Base-by-base conservation (phyloP, 1,140 invertebrate species). In the Drosophila nikananu region DNA sequence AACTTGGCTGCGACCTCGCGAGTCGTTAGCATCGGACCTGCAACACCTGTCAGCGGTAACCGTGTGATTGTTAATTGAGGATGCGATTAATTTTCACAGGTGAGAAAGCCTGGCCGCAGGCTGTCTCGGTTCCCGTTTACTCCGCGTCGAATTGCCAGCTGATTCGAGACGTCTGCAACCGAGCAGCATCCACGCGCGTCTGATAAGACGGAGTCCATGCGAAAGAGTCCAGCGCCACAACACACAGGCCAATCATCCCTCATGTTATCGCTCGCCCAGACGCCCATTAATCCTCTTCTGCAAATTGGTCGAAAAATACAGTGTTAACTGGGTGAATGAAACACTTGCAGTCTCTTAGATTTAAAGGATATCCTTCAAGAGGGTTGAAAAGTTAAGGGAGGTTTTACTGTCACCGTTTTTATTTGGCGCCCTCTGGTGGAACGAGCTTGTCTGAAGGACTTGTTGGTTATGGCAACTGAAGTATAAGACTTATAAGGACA, bases 141-240 rank as follows among this genome's bases (percentile, higher is more conserved):
- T 37, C 10, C 49, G 35, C 62, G 49, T 52, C 42, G 37, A 12
- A 13, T 9, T 19, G 41, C 37, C 51, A 66, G 62, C 52, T 64
- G 54, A 44, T 57, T 46, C 55, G 80, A 79, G 70, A 79, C 77
- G 70, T 84, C 78, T 89, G 84, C 73, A 64, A 46, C 51, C 65
- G 86, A 90, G 67, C 84, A 89, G 81, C 84, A 79, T 89, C 84
- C 81, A 81, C 87, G 86, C 86, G 81, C 83, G 76, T 89, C 84
- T 89, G 84, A 89, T 89, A 89, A 89, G 81, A 81, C 67, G 72
- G 46, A 65, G 61, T 48, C 39, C 62, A 41, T 62, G 21, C 55
- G 58, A 67, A 71, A 64, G 57, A 59, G 54, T 57, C 48, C 48
- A 15, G 23, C 57, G 57, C 32, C 49, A 68, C 48, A 71, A 63